These are phyloP conservation scores for Amblyraja radiata DNA, from an alignment of 2,797 vertebrate genomes.

Conservation along the genomic window DNA sequence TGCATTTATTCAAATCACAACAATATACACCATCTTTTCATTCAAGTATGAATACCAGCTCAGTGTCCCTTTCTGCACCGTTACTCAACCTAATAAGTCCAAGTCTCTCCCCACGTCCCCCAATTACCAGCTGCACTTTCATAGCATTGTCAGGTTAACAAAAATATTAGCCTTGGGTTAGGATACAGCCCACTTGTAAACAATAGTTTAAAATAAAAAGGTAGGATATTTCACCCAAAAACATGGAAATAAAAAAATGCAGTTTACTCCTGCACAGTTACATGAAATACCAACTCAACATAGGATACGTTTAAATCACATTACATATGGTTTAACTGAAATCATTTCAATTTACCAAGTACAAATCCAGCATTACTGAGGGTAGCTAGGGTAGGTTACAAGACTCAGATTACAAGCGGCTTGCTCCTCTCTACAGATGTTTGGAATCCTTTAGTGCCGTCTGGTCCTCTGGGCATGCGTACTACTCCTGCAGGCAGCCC, in stretches of 20 bases:
- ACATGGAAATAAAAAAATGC: neutral
- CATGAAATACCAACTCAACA: conserved; percentile 7
- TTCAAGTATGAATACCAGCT: neutral
- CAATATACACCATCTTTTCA: neutral
- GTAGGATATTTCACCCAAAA: conserved; percentile 1
- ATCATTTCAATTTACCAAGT: neutral
- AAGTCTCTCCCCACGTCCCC: neutral
- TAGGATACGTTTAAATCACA: neutral
- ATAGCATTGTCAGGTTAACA: neutral
- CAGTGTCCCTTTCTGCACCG: neutral
- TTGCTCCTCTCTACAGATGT: conserved; percentile 61
- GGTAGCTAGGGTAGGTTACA: neutral
- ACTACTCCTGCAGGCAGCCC: conserved; percentile 80
- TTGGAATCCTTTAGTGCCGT: conserved; percentile 87
- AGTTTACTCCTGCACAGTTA: conserved; percentile 3
- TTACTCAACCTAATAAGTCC: neutral
- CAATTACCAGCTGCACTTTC: neutral
- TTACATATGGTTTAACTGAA: neutral
- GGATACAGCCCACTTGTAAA: neutral
- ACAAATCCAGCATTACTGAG: neutral
- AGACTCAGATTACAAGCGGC: conserved; percentile 56
- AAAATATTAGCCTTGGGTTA: neutral
- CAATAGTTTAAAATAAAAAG: conserved; percentile 12
- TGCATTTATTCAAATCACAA: conserved; percentile 27
- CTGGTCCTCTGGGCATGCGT: conserved; percentile 81